Conservation (phyloP, 2,888 invertebrate genomes). For the Xiphydria camelus region DNA sequence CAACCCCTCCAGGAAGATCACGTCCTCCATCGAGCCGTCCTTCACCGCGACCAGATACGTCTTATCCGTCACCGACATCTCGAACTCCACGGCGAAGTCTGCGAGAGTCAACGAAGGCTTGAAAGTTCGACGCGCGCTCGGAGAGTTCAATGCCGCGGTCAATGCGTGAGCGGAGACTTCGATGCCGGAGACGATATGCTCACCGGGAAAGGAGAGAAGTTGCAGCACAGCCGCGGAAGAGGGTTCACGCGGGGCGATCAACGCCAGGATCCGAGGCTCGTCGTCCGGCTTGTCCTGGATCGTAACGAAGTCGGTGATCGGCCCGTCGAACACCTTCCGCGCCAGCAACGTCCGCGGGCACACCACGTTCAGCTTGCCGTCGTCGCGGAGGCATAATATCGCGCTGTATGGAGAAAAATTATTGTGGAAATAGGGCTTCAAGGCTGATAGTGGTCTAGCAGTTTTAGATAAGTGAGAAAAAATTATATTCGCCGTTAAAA, state of each 20-base stretch:
- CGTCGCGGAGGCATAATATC: constrained; percentile 39
- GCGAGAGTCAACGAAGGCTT: no score
- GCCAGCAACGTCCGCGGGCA: constrained; percentile 40
- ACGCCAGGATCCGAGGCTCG: constrained; percentile 35
- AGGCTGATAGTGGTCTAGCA: no score
- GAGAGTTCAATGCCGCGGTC: no score
- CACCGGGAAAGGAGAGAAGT: constrained; percentile 46
- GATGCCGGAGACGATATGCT: no score
- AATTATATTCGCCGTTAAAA: no score
- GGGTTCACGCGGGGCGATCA: constrained; percentile 24
- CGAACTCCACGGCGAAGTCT: constrained; percentile 40
- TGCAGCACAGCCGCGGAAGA: constrained; percentile 22
- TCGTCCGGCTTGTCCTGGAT: constrained; percentile 32
- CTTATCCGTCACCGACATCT: constrained; percentile 40
- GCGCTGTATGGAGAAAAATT: no score
- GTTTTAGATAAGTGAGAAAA: no score
- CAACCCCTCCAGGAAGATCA: constrained; percentile 49
- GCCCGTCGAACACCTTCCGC: constrained; percentile 31
- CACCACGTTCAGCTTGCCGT: constrained; percentile 35
- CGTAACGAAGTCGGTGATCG: constrained; percentile 39
- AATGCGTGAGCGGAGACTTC: no score
- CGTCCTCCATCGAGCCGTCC: constrained; percentile 37
- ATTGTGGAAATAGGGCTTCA: no score
- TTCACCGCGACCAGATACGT: constrained; percentile 43
- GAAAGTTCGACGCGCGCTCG: no score